Conservation (phyloP, 2,113 vertebrate species). For the Diadophis punctatus region DNA sequence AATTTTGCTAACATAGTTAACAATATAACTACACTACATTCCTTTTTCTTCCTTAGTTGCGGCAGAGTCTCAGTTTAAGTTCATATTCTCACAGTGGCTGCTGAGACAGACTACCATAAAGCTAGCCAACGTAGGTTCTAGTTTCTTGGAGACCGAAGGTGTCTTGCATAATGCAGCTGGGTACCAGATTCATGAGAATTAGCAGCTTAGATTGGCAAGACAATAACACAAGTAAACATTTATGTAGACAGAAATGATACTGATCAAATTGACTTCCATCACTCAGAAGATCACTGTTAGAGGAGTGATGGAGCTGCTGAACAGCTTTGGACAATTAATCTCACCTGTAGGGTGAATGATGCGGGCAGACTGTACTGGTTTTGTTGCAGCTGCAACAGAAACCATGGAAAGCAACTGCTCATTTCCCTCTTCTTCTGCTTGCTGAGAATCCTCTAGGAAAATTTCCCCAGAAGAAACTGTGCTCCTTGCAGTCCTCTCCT, state of each 20-base stretch:
- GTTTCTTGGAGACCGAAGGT: neutral
- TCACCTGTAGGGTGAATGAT: constrained; percentile 48
- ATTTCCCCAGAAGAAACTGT: neutral
- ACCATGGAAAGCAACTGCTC: constrained; percentile 17
- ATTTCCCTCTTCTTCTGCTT: neutral
- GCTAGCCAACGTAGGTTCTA: neutral
- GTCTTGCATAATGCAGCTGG: neutral
- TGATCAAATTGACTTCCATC: neutral
- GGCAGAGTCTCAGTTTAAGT: neutral
- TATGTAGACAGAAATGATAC: neutral
- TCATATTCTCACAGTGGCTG: neutral
- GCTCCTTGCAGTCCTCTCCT: neutral
- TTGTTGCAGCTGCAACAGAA: neutral
- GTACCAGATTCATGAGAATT: neutral
- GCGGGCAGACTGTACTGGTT: neutral
- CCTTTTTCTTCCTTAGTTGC: neutral
- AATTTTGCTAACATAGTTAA: neutral
- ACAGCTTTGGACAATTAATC: neutral
- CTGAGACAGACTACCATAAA: neutral
- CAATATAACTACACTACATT: neutral
- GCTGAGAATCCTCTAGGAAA: neutral
- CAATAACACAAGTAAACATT: neutral
- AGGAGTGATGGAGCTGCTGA: neutral
- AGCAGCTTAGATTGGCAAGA: neutral
- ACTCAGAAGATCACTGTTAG: neutral